Evolutionary conservation across 1,140 invertebrate genomes (phyloP).

Genomic region (Medauroidea extradentata): DNA sequence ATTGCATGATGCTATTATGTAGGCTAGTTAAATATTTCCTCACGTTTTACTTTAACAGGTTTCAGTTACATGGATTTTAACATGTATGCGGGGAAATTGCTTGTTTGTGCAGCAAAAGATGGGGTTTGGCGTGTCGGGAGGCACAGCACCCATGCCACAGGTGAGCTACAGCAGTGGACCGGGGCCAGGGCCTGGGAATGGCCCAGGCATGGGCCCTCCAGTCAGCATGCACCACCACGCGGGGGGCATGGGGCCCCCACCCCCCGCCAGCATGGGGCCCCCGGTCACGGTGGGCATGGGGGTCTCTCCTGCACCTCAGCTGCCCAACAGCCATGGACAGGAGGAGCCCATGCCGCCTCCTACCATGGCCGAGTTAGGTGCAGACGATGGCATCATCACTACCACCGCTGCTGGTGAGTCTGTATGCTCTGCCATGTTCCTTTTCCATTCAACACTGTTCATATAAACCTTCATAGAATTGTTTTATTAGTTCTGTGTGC

Average conservation of each 20-base stretch:
- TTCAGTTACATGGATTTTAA: no score
- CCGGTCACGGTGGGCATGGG: background rate
- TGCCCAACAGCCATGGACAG: conserved; percentile 43
- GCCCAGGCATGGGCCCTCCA: conserved; percentile 34
- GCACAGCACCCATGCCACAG: conserved; percentile 45
- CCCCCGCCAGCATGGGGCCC: conserved; percentile 23
- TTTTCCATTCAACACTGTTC: no score
- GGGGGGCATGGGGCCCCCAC: conserved; percentile 48
- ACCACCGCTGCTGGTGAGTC: conserved; percentile 45
- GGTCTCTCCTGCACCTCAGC: conserved; percentile 31
- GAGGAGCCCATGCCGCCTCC: conserved; percentile 57
- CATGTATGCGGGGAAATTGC: no score
- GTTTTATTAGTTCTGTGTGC: no score
- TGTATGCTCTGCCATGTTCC: no score
- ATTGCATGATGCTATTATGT: no score
- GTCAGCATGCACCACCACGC: conserved; percentile 22
- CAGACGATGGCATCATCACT: conserved; percentile 55
- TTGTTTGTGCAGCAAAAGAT: conserved; percentile 57
- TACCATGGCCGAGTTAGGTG: conserved; percentile 47
- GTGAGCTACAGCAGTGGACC: conserved; percentile 44
- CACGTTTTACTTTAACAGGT: no score
- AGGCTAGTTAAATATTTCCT: no score
- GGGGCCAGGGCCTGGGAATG: conserved; percentile 39
- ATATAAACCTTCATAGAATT: no score
- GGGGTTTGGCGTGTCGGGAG: conserved; percentile 48